Evolutionary conservation across 2,797 vertebrate genomes (phyloP), one percentile per base, ranked within the genome.

Genomic region (Setipinna tenuifilis): DNA sequence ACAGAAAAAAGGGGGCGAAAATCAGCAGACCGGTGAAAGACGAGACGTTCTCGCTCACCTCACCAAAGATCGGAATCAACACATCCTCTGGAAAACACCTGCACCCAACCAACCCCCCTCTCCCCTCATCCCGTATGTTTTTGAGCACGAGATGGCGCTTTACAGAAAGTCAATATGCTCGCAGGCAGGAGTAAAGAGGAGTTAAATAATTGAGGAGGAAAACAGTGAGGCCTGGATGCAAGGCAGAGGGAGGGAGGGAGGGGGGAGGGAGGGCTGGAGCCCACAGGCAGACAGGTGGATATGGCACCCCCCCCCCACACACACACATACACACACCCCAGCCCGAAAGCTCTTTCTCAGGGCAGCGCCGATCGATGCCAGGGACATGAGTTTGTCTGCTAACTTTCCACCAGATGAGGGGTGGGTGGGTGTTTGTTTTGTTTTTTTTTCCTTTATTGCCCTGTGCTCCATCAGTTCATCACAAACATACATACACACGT

Each of bases 201-300:
- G 80, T 46, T 89, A 82, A 89, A 90, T 89, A 85, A 88, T 88
- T 86, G 57, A 86, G 84, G 46, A 57, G 82, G 50, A 85, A 83
- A 68, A n/a, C 28, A 25, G 23, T 14, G 50, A 54, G 23, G 23
- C n/a, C 41, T 78, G 41, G 25, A 85, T 81, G 81, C 28, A 19
- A 14, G 7, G 50, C 50, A 3, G 50, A 10, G 35, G 61, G 61
- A 14, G 11, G 71, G 35, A 75, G 84, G 62, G 68, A 68, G 17
- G 23, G 61, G 6, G 0, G 28, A 23, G 25, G 62, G 28, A 41
- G 35, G 68, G 68, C 28, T 35, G 68, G 28, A 16, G 50, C 46
- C 31, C 57, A 82, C 44, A 83, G 82, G 85, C 84, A 82, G 82
- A 87, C 84, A 82, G 83, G 82, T 83, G 68, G 57, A 44, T 48